phyloP scores from a whole-genome alignment of 2,888 invertebrate genomes.

The Drosophila kambysellisi region DNA sequence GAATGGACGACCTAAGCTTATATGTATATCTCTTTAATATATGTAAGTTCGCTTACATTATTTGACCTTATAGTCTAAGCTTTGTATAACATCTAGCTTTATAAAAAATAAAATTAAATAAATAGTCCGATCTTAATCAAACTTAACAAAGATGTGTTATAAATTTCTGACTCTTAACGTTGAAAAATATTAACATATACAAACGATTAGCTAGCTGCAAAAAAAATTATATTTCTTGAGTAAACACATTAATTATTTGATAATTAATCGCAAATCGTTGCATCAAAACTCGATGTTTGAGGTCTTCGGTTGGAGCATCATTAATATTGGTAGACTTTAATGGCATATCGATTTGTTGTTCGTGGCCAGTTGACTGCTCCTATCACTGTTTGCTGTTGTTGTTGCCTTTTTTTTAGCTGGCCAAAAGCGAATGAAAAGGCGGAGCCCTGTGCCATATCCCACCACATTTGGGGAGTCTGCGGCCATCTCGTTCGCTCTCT shows the following conservation, averaged over 20 bases:
- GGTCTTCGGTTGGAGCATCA: conserved; percentile 22
- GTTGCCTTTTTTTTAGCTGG: conserved; percentile 21
- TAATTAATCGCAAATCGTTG: conserved; percentile 19
- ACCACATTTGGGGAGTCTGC: not conserved
- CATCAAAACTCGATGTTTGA: too few species aligned
- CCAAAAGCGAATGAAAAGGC: conserved; percentile 44
- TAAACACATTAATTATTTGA: conserved; percentile 4
- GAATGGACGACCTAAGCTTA: not conserved
- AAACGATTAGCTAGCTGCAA: not conserved
- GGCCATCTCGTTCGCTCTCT: conserved; percentile 7
- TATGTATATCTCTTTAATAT: not conserved
- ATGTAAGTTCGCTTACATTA: not conserved
- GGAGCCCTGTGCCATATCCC: conserved; percentile 33
- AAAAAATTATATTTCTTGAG: conserved; percentile 9
- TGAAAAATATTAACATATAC: not conserved
- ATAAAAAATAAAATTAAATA: not conserved
- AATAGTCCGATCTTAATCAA: not conserved
- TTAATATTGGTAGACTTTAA: conserved; percentile 59
- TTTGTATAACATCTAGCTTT: not conserved
- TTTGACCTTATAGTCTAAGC: not conserved
- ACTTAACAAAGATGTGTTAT: not conserved
- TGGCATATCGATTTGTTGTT: conserved; percentile 73
- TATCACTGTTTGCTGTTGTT: conserved; percentile 27
- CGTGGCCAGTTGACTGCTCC: conserved; percentile 39
- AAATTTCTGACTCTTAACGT: not conserved